phyloP scores from a whole-genome alignment of 2,888 invertebrate species.

The Catocala fraxini region DNA sequence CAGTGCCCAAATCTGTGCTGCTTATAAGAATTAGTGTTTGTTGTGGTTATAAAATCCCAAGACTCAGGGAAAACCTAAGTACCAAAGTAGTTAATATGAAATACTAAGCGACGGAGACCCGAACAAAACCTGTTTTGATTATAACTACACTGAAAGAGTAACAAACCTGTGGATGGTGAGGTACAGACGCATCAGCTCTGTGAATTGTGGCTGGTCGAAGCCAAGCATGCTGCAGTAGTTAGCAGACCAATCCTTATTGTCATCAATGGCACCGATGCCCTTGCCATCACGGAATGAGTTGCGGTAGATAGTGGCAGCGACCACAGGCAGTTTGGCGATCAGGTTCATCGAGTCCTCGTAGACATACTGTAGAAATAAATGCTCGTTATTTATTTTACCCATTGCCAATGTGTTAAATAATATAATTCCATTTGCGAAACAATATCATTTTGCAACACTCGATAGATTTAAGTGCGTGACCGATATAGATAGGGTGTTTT shows the following conservation, averaged over 20 bases:
- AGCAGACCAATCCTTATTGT: slow-evolving; percentile 96
- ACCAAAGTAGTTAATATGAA: too few relatives aligned
- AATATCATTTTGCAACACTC: too few relatives aligned
- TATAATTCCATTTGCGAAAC: neutral
- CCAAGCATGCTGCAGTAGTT: slow-evolving; percentile 98
- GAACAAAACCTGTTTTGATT: too few relatives aligned
- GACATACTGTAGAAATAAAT: slow-evolving; percentile 81
- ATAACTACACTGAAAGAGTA: neutral
- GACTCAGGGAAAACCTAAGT: too few relatives aligned
- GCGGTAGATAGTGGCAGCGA: slow-evolving; percentile 97
- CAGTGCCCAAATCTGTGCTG: too few relatives aligned
- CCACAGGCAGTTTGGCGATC: slow-evolving; percentile 97
- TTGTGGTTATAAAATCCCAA: too few relatives aligned
- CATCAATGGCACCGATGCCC: slow-evolving; percentile 95
- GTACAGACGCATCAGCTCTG: slow-evolving; percentile 97
- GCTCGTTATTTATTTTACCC: neutral
- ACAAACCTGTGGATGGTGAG: slow-evolving; percentile 94
- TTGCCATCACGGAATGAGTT: slow-evolving; percentile 95
- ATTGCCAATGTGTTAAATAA: slow-evolving; percentile 11
- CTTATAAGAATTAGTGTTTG: too few relatives aligned
- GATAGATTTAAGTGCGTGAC: too few relatives aligned
- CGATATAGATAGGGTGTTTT: too few relatives aligned
- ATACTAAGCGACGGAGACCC: too few relatives aligned
- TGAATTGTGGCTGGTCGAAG: slow-evolving; percentile 94
- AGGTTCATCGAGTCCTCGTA: slow-evolving; percentile 98